Evolutionary conservation across 1,140 invertebrate species (phyloP).

Genomic region (Liolophura sinensis): DNA sequence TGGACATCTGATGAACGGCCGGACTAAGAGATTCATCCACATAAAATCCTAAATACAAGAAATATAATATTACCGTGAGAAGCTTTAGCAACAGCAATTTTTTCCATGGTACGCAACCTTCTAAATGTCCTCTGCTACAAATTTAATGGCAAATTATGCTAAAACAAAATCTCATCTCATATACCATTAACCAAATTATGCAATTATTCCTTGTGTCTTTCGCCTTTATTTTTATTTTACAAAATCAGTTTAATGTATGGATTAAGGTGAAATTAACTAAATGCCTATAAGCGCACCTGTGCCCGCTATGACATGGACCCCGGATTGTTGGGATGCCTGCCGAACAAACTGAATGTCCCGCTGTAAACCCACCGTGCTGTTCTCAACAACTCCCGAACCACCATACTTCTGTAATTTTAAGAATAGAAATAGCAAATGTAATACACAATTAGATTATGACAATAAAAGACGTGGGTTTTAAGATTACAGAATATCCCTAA

Average conservation of each 20-base stretch:
- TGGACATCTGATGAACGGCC: constrained; percentile 50
- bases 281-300: constrained; percentile 71
- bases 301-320: constrained; percentile 77
- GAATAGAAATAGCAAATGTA: constrained; percentile 1
- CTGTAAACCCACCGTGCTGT: constrained; percentile 72
- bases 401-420: constrained; percentile 61
- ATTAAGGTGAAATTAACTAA: too few relatives aligned
- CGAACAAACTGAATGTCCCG: constrained; percentile 69
- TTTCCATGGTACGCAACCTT: too few relatives aligned
- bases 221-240: too few relatives aligned
- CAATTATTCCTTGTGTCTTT: too few relatives aligned
- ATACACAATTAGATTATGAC: constrained; percentile 5
- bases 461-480: neutral
- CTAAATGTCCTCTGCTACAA: too few relatives aligned
- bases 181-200: too few relatives aligned
- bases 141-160: too few relatives aligned
- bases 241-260: too few relatives aligned
- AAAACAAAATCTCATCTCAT: too few relatives aligned
- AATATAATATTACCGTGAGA: too few relatives aligned
- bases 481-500: neutral
- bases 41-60: constrained; percentile 64
- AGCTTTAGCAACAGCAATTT: too few relatives aligned
- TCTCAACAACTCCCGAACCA: constrained; percentile 80
- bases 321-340: constrained; percentile 65
- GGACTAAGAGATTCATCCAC: constrained; percentile 63